A percentile compares a stretch with the other conserved stretches of the same genome.
Conservation (phyloP, 2,888 invertebrate genomes). For the Synergus itoensis region DNA sequence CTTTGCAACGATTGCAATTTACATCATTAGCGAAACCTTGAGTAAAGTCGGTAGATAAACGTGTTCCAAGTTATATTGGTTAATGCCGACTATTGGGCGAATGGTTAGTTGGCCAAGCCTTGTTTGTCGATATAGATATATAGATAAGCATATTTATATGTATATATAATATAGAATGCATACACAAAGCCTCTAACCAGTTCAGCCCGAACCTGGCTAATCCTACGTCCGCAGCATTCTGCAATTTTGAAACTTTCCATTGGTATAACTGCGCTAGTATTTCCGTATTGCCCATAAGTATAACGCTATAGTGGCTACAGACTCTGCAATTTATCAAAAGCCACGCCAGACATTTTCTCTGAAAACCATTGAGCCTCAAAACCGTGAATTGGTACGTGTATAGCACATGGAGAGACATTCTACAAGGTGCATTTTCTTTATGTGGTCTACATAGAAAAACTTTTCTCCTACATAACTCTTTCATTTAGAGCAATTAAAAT, state of each 20-base stretch:
- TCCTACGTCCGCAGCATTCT: conserved; percentile 73
- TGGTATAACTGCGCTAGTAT: conserved; percentile 65
- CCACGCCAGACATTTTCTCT: conserved; percentile 55
- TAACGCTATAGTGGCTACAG: conserved; percentile 62
- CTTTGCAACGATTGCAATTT: conserved; percentile 15
- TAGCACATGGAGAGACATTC: not conserved
- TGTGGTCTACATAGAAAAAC: not conserved
- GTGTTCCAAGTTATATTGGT: conserved; percentile 51
- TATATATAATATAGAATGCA: not conserved
- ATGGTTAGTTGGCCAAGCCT: conserved; percentile 14
- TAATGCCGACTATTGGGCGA: conserved; percentile 49
- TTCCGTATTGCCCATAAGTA: conserved; percentile 58
- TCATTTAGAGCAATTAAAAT: not conserved
- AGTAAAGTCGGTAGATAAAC: conserved; percentile 52
- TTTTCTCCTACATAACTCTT: not conserved
- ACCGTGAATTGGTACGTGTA: not conserved
- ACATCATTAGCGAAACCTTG: conserved; percentile 44
- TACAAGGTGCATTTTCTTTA: not conserved
- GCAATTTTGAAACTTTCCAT: conserved; percentile 75
- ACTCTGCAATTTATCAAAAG: conserved; percentile 65
- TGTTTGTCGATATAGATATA: not conserved
- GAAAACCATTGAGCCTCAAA: conserved; percentile 45
- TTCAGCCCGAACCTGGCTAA: conserved; percentile 66
- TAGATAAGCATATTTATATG: not conserved
- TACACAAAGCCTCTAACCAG: conserved; percentile 45